phyloP scores from a whole-genome alignment of 2,113 vertebrate species.

The Proteles cristata region DNA sequence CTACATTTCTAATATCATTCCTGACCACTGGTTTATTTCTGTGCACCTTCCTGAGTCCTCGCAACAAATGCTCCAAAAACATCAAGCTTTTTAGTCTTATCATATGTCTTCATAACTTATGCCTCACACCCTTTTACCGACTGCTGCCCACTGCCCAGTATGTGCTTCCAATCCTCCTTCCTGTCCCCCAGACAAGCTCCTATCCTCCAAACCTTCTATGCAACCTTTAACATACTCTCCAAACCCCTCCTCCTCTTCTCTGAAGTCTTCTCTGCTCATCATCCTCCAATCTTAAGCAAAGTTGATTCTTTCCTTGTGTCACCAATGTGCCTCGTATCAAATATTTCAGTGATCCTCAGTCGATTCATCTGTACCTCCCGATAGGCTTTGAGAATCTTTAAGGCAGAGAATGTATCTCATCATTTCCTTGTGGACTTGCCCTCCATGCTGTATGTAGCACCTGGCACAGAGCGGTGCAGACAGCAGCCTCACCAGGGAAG shows the following conservation, averaged over 20 bases:
- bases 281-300: not conserved
- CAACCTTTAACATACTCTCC: not conserved
- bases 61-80: not conserved
- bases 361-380: not conserved
- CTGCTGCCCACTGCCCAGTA: not conserved
- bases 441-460: not conserved
- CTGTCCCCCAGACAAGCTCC: not conserved
- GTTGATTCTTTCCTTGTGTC: not conserved
- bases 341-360: not conserved
- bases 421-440: not conserved
- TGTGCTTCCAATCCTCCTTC: not conserved
- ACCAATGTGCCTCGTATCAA: not conserved
- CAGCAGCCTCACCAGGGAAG: not conserved
- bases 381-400: not conserved
- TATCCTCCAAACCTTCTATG: not conserved
- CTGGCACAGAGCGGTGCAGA: not conserved
- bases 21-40: not conserved
- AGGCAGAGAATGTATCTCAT: not conserved
- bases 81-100: not conserved
- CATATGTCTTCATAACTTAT: not conserved
- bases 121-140: not conserved
- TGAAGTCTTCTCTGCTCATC: not conserved
- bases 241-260: not conserved
- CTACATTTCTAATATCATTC: not conserved
- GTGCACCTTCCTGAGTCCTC: not conserved